Evolutionary conservation across 2,888 invertebrate genomes (phyloP).

Genomic region (Yponomeuta cagnagella): DNA sequence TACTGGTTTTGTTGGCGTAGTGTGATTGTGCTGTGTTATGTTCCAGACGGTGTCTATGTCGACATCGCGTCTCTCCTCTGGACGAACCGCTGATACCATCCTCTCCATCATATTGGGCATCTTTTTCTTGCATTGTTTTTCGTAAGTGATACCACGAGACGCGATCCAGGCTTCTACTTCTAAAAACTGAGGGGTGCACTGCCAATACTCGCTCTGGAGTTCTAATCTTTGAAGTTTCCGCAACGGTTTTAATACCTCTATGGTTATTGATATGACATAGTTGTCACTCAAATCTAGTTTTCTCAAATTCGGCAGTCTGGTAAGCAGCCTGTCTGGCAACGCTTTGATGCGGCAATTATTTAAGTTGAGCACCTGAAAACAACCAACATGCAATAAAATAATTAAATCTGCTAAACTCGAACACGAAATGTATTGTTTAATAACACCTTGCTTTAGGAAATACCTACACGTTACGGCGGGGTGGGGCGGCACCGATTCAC

Average conservation of each 20-base stretch:
- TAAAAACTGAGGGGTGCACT: slow-evolving; percentile 67
- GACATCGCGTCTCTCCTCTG: slow-evolving; percentile 48
- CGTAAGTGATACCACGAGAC: slow-evolving; percentile 53
- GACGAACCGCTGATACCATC: slow-evolving; percentile 63
- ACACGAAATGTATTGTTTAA: too few species aligned
- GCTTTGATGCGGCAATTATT: slow-evolving; percentile 76
- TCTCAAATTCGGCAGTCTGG: slow-evolving; percentile 70
- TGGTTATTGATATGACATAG: slow-evolving; percentile 70
- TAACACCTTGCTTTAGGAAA: too few species aligned
- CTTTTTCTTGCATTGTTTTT: slow-evolving; percentile 59
- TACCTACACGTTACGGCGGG: too few species aligned
- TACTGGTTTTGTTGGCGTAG: slow-evolving; percentile 27
- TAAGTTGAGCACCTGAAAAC: slow-evolving; percentile 73
- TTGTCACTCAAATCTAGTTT: slow-evolving; percentile 78
- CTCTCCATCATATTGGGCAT: slow-evolving; percentile 72
- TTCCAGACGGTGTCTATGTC: slow-evolving; percentile 62
- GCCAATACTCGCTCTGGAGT: slow-evolving; percentile 73
- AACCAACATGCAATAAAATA: neutral
- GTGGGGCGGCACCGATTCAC: neutral
- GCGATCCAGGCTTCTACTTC: slow-evolving; percentile 58
- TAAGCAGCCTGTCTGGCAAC: slow-evolving; percentile 68
- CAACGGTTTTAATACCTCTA: slow-evolving; percentile 63
- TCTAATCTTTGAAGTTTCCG: slow-evolving; percentile 67
- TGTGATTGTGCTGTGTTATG: slow-evolving; percentile 38
- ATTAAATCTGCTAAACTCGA: too few species aligned